These are phyloP conservation scores for rat (Rattus norvegicus) DNA, from an alignment of 2,113 vertebrate genomes.

Conservation along the genomic window GRCr8 NC_086023.1:64885501-64886000, in stretches of 20 bases:
- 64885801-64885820: too few relatives aligned
- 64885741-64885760: not conserved
- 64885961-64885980: not conserved
- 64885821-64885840: not conserved
- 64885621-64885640: not conserved
- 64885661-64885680: not conserved
- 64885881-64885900: not conserved
- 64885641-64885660: not conserved
- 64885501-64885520: not conserved
- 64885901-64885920: not conserved
- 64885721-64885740: not conserved
- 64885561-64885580: slow-evolving; percentile 56
- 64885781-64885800: not conserved
- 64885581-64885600: not conserved
- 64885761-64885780: not conserved
- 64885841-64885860: not conserved
- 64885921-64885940: not conserved
- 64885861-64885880: not conserved
- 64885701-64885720: not conserved
- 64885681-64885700: too few relatives aligned
- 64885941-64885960: not conserved
- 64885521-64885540: slow-evolving; percentile 71
- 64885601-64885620: not conserved
- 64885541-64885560: slow-evolving; percentile 56
- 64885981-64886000: not conserved